Evolutionary conservation across 2,113 vertebrate genomes (phyloP).

Genomic region (Drymodes brunneopygia): DNA sequence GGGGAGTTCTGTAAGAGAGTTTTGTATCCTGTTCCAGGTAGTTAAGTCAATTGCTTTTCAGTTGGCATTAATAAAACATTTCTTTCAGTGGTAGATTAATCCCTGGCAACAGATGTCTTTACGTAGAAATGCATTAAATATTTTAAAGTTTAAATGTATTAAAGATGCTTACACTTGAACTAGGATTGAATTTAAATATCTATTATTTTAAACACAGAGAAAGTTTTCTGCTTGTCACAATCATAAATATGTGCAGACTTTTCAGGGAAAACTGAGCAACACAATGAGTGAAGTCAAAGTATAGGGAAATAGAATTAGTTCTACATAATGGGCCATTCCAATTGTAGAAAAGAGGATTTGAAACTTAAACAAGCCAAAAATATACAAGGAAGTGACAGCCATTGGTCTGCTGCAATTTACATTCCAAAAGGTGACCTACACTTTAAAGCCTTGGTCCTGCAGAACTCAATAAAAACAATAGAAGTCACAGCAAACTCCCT

Average conservation of each 20-base stretch:
- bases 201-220: neutral
- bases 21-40: slow-evolving; percentile 24
- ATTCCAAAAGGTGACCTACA: neutral
- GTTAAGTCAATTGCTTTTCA: slow-evolving; percentile 17
- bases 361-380: neutral
- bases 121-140: neutral
- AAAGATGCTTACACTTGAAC: neutral
- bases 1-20: neutral
- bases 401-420: neutral
- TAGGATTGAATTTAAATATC: neutral
- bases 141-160: neutral
- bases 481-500: neutral
- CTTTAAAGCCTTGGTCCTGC: neutral
- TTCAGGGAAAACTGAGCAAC: neutral
- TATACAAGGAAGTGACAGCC: neutral
- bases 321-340: neutral
- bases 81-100: neutral
- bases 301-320: neutral
- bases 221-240: neutral
- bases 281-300: neutral
- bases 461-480: neutral
- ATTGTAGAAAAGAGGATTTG: neutral
- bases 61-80: slow-evolving; percentile 16
- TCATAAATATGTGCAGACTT: neutral
- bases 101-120: neutral